phyloP scores from a whole-genome alignment of 2,797 vertebrate genomes.

The Australoheros facetus region DNA sequence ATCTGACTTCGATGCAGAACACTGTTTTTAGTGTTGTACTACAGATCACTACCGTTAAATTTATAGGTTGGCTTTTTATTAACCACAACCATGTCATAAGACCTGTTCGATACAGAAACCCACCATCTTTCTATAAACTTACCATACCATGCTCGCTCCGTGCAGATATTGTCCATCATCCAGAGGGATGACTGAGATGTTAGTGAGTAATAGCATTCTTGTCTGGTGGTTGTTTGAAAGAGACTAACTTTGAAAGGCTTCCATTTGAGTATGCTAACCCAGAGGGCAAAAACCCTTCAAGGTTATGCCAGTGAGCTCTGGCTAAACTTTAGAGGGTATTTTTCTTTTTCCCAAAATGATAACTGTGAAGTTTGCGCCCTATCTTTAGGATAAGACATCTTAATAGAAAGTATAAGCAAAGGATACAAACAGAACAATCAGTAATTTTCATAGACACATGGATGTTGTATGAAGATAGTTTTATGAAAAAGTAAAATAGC shows the following conservation, averaged over 20 bases:
- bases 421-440: not conserved
- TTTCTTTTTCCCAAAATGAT: not conserved
- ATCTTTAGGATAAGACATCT: not conserved
- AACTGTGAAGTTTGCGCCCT: not conserved
- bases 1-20: too few species aligned
- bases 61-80: not conserved
- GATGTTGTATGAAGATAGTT: not conserved
- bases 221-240: not conserved
- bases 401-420: not conserved
- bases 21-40: not conserved
- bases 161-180: not conserved
- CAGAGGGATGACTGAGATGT: not conserved
- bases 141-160: not conserved
- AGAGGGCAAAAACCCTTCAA: fast-evolving
- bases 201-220: not conserved
- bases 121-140: not conserved
- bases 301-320: not conserved
- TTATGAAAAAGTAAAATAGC: not conserved
- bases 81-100: too few species aligned
- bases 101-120: not conserved
- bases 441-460: not conserved
- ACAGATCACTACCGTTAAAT: not conserved
- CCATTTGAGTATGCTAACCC: not conserved
- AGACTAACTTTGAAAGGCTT: too few species aligned
- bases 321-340: fast-evolving